Percentiles rank a stretch among this genome's conserved stretches.
Evolutionary conservation across 2,888 invertebrate genomes (phyloP).

Genomic region (Mythimna pallens): DNA sequence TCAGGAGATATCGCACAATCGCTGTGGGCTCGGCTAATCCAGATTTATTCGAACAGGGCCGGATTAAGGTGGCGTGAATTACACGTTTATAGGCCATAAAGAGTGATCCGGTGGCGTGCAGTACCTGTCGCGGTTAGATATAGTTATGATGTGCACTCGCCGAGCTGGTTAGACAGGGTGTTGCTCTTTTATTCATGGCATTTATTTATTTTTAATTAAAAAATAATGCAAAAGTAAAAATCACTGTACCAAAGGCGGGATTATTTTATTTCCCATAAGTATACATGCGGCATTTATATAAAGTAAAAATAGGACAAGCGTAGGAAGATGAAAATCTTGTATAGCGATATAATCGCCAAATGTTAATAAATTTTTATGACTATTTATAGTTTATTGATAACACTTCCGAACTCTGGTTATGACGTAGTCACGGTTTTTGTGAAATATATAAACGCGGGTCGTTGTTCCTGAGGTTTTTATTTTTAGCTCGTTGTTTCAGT

Average conservation of each 20-base stretch:
- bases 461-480: slow-evolving; percentile 38
- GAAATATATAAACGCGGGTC: slow-evolving; percentile 6
- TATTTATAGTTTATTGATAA: too few species aligned
- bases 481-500: slow-evolving; percentile 33
- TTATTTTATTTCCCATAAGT: too few species aligned
- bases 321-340: too few species aligned
- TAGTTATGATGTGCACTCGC: slow-evolving; percentile 85
- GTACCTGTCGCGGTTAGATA: slow-evolving; percentile 84
- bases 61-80: slow-evolving; percentile 91
- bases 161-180: slow-evolving; percentile 70
- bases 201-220: slow-evolving; percentile 5
- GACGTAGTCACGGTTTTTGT: slow-evolving; percentile 25
- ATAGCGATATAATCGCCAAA: too few species aligned
- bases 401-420: too few species aligned
- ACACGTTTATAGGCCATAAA: slow-evolving; percentile 91
- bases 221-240: too few species aligned
- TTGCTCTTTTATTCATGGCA: slow-evolving; percentile 15
- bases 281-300: too few species aligned
- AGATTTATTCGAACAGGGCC: slow-evolving; percentile 88
- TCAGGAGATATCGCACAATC: slow-evolving; percentile 87
- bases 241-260: too few species aligned
- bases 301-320: too few species aligned
- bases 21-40: slow-evolving; percentile 87
- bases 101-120: slow-evolving; percentile 89
- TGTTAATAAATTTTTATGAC: too few species aligned